Base-by-base conservation (phyloP, 2,888 invertebrate genomes). In the Arenicola marina region DNA sequence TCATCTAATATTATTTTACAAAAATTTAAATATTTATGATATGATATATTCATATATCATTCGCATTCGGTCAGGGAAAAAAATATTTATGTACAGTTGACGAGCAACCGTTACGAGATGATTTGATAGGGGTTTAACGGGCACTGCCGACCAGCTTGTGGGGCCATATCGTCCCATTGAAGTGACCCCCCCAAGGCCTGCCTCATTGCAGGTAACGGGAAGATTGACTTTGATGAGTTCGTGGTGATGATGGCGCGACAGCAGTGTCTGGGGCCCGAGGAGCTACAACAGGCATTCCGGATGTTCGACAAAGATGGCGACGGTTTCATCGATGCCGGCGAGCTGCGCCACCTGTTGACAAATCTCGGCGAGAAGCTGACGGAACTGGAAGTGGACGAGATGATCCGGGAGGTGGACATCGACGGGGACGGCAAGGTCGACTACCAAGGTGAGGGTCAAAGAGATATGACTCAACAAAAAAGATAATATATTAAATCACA, bases 191-290 rank as follows among this genome's bases (percentile, higher is more conserved):
- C 38, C 38, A 38, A 11, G 11, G 11, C 11, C 38, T 18, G 18
- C 38, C 38, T 15, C 11, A 38, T 46, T 61, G 11, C 51, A 68
- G 70, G 70, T 43, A 70, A 69, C 54, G 70, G 70, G 1, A 68
- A 59, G 31, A 70, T 70, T n/a, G 70, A 70, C 60, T 69, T 70
- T 34, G 61, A 69, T 28, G 70, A 70, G 51, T 70, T 70, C 58
- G 69, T 70, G 7, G 57, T 62, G 45, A 70, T 70, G 70, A 70
- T 70, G 70, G 66, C 68, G 7, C 53, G 62, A 26, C 68, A 68
- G 34, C 68, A 68, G 34, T 54, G 64, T 34, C 62, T 68, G 21
- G 62, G 68, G 4, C 64, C 61, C 2, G 67, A 67, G 45, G 68
- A 68, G 59, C 56, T 68, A 18, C 62, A 67, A 44, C 68, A 68